phyloP scores from a whole-genome alignment of 2,888 invertebrate species.

The Eledone cirrhosa region DNA sequence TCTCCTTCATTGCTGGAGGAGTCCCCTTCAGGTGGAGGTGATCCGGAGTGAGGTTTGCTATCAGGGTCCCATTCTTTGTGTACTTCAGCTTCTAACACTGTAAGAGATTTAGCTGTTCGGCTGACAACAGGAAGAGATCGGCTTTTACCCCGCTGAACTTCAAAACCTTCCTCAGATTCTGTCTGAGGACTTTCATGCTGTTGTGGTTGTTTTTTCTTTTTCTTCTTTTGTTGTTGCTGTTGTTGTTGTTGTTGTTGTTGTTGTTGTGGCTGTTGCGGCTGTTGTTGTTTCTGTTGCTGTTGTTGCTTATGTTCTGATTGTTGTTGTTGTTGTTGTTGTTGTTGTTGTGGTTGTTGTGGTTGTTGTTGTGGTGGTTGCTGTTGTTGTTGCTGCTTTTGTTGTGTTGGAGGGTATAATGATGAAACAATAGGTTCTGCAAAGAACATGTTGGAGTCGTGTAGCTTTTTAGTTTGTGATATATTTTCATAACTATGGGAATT shows the following conservation, averaged over 20 bases:
- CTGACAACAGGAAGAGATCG: conserved; percentile 20
- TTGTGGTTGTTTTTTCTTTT: conserved; percentile 36
- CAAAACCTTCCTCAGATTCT: conserved; percentile 20
- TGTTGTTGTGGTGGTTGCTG: conserved; percentile 51
- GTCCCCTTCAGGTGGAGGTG: conserved; percentile 34
- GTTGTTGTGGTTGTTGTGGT: conserved; percentile 34
- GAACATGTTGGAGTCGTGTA: conserved; percentile 38
- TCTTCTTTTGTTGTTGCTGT: conserved; percentile 12
- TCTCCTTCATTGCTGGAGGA: conserved; percentile 35
- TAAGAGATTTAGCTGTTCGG: conserved; percentile 44
- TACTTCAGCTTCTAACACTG: conserved; percentile 57
- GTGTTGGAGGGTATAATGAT: conserved; percentile 29
- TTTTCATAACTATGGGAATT: conserved; percentile 23
- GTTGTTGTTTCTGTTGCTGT: conserved; percentile 36
- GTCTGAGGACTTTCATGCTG: conserved; percentile 18
- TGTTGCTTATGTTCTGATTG: conserved; percentile 51
- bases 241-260: neutral
- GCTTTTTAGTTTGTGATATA: conserved; percentile 39
- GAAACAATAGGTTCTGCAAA: conserved; percentile 36
- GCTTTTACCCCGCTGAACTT: conserved; percentile 25
- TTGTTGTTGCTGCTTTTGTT: conserved; percentile 32
- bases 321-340: conserved; percentile 31
- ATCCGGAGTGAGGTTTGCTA: conserved; percentile 32
- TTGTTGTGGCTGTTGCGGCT: conserved; percentile 35
- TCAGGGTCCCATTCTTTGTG: conserved; percentile 55